Percentiles rank a stretch among this genome's conserved stretches.
Conservation (phyloP, 2,888 invertebrate genomes). For the Melieria picta region DNA sequence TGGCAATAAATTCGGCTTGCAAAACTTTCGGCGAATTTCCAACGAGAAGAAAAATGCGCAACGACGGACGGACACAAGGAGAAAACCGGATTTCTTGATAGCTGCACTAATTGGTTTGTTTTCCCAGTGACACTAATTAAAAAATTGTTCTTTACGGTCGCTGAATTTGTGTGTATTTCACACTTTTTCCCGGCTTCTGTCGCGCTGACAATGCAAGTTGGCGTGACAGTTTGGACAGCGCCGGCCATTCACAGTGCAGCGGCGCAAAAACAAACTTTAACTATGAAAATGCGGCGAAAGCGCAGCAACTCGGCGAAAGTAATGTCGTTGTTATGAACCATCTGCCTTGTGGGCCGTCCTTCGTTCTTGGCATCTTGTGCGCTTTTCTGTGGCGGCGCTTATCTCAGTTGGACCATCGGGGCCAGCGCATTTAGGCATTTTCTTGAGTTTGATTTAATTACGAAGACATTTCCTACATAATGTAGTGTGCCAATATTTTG, state of each 20-base stretch:
- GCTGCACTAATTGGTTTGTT: conserved; percentile 33
- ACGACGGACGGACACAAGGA: neutral
- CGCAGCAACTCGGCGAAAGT: neutral
- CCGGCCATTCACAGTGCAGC: too few species aligned
- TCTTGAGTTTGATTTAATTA: neutral
- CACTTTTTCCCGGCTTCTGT: conserved; percentile 44
- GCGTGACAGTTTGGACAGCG: too few species aligned
- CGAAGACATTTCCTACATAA: neutral
- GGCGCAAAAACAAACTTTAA: neutral
- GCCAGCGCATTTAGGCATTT: neutral
- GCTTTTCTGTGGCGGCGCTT: neutral
- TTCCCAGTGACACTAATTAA: conserved; percentile 29
- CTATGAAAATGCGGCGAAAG: neutral
- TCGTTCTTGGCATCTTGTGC: neutral
- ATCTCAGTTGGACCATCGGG: too few species aligned
- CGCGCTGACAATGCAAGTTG: conserved; percentile 48
- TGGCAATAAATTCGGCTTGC: conserved; percentile 25
- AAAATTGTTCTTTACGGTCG: conserved; percentile 24
- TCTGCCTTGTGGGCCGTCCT: neutral
- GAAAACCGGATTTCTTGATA: conserved; percentile 29
- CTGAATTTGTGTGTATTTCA: conserved; percentile 50
- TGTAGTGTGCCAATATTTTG: conserved; percentile 41
- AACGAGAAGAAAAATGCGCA: neutral
- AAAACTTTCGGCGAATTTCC: neutral
- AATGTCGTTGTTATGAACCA: conserved; percentile 28